A percentile compares a stretch with the other conserved stretches of the same genome.
phyloP scores from a whole-genome alignment of 2,888 invertebrate genomes.

The Pteria penguin region DNA sequence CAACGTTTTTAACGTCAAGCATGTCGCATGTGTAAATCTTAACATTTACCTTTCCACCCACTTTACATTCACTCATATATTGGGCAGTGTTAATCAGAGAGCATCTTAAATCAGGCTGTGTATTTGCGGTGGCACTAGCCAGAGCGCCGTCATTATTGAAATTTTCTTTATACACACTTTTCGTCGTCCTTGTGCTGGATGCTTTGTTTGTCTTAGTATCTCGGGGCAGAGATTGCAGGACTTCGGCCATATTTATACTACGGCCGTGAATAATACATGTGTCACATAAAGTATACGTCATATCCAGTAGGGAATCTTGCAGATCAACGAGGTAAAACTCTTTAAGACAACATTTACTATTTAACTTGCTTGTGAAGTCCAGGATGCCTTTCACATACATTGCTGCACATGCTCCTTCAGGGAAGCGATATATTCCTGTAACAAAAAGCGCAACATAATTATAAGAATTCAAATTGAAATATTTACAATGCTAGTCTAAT shows the following conservation, averaged over 20 bases:
- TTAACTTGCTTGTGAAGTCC: constrained; percentile 1
- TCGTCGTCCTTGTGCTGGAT: background rate
- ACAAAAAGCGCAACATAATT: background rate
- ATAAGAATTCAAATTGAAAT: too few relatives aligned
- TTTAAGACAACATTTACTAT: background rate
- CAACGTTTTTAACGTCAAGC: background rate
- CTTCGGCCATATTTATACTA: background rate
- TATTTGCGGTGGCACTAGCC: background rate
- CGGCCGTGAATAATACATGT: background rate
- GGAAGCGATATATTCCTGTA: constrained; percentile 60
- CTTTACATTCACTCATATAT: background rate
- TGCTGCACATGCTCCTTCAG: constrained; percentile 52
- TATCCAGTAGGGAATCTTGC: background rate
- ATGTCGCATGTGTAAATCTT: background rate
- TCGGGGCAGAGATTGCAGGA: background rate
- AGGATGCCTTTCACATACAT: constrained; percentile 8
- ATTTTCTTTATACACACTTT: too few relatives aligned
- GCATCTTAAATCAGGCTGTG: background rate
- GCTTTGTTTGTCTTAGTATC: background rate
- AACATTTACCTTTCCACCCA: background rate
- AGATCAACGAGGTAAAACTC: background rate
- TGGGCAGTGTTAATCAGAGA: background rate
- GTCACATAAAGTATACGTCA: background rate
- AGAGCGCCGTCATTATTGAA: too few relatives aligned
- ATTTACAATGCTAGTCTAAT: too few relatives aligned